These are phyloP conservation scores for Pipistrellus kuhlii DNA, from an alignment of 2,797 vertebrate genomes.

Conservation along the genomic window DNA sequence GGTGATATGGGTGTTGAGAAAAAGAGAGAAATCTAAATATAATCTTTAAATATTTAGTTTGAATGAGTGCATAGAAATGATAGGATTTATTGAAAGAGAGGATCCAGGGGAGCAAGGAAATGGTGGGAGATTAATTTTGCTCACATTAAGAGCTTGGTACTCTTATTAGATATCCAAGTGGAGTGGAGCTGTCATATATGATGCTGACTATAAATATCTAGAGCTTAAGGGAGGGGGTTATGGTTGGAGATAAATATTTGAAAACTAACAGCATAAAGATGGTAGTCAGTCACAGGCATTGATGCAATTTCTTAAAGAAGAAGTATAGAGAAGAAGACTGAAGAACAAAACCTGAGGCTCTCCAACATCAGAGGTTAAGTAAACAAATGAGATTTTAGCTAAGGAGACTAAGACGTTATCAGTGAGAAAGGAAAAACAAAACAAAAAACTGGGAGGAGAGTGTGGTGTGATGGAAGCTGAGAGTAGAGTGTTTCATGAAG, in stretches of 20 bases:
- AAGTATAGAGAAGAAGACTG: neutral
- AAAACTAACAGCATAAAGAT: neutral
- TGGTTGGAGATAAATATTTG: conserved; percentile 24
- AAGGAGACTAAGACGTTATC: neutral
- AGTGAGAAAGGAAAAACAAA: neutral
- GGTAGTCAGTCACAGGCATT: neutral
- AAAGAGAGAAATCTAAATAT: neutral
- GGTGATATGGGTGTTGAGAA: neutral
- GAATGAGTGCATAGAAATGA: neutral
- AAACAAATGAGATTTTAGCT: neutral
- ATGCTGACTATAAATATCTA: conserved; percentile 25
- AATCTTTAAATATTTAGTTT: neutral
- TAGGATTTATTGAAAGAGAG: neutral
- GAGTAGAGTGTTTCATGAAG: neutral
- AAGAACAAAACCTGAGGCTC: neutral
- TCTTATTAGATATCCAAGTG: neutral
- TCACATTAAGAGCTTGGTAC: neutral
- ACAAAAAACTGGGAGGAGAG: neutral
- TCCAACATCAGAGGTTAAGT: neutral
- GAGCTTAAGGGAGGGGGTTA: neutral
- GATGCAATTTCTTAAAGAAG: neutral
- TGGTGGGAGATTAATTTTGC: neutral
- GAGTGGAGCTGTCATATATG: neutral
- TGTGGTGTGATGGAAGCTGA: neutral
- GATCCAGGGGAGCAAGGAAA: neutral